phyloP scores from a whole-genome alignment of 2,888 invertebrate genomes.

The Zygothrica quintamaculata region DNA sequence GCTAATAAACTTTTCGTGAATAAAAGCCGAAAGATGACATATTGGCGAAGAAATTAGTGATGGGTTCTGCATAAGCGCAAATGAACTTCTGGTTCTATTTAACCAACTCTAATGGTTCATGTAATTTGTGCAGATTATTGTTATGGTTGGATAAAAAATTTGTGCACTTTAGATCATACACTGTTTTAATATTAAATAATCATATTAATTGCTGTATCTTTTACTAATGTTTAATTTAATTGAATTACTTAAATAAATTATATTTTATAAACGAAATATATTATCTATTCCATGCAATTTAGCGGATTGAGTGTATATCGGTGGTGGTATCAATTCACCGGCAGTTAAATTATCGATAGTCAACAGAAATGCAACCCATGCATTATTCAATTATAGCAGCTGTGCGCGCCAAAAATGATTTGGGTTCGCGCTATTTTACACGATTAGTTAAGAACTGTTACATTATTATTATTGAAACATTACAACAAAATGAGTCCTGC shows the following conservation, averaged over 20 bases:
- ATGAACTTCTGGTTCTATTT: constrained; percentile 23
- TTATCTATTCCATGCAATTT: constrained; percentile 29
- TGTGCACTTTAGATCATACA: too few species aligned
- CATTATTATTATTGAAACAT: neutral
- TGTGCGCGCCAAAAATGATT: constrained; percentile 66
- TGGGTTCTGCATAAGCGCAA: constrained; percentile 36
- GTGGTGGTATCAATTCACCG: constrained; percentile 5
- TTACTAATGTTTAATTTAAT: neutral
- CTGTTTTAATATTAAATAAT: too few species aligned
- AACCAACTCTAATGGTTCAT: constrained; percentile 16
- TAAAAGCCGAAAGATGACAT: constrained; percentile 78
- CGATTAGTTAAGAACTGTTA: constrained; percentile 2
- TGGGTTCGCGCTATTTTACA: constrained; percentile 37
- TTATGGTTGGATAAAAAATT: too few species aligned
- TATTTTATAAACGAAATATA: constrained; percentile 6
- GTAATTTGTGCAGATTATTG: neutral
- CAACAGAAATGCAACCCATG: constrained; percentile 13
- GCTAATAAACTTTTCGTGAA: constrained; percentile 69
- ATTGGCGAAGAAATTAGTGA: constrained; percentile 66
- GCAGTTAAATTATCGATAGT: constrained; percentile 16
- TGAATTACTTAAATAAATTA: neutral
- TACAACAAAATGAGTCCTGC: constrained; percentile 52
- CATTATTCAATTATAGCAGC: constrained; percentile 23
- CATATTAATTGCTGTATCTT: too few species aligned
- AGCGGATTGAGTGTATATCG: neutral